Evolutionary conservation across 2,888 invertebrate genomes (phyloP).

Genomic region (Agrenia bidenticulata): DNA sequence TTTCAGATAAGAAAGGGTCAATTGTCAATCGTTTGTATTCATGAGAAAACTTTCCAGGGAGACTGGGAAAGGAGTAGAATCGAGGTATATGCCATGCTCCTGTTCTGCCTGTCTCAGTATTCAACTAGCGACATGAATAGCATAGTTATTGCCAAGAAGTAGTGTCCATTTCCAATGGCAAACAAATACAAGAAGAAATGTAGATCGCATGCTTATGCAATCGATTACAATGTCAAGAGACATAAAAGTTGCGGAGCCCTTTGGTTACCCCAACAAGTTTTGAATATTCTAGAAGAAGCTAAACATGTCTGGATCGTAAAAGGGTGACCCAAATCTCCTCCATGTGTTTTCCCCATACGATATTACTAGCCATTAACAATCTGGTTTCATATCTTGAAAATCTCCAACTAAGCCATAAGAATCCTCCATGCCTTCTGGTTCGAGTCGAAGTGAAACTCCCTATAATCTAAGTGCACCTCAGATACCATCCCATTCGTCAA

Average conservation of each 20-base stretch:
- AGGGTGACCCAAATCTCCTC: too few relatives aligned
- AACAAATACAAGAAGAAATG: not conserved
- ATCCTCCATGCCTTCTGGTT: too few relatives aligned
- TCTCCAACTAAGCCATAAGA: too few relatives aligned
- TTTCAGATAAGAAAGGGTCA: conserved; percentile 39
- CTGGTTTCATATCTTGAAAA: too few relatives aligned
- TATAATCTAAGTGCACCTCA: too few relatives aligned
- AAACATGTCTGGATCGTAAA: too few relatives aligned
- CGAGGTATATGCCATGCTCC: too few relatives aligned
- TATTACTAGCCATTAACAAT: too few relatives aligned
- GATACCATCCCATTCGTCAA: too few relatives aligned
- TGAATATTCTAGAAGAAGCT: not conserved
- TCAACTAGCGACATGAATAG: not conserved
- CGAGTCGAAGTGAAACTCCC: too few relatives aligned
- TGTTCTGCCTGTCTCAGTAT: not conserved
- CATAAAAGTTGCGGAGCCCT: conserved; percentile 8
- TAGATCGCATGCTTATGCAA: conserved; percentile 11
- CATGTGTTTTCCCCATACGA: too few relatives aligned
- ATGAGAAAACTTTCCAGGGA: conserved; percentile 40
- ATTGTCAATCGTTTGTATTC: conserved; percentile 52
- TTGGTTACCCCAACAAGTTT: not conserved
- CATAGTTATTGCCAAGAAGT: too few relatives aligned
- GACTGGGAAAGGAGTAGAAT: not conserved
- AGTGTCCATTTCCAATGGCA: not conserved
- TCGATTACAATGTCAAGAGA: conserved; percentile 22